Conservation (phyloP, 2,113 vertebrate genomes). For the Paraplagusia blochii region DNA sequence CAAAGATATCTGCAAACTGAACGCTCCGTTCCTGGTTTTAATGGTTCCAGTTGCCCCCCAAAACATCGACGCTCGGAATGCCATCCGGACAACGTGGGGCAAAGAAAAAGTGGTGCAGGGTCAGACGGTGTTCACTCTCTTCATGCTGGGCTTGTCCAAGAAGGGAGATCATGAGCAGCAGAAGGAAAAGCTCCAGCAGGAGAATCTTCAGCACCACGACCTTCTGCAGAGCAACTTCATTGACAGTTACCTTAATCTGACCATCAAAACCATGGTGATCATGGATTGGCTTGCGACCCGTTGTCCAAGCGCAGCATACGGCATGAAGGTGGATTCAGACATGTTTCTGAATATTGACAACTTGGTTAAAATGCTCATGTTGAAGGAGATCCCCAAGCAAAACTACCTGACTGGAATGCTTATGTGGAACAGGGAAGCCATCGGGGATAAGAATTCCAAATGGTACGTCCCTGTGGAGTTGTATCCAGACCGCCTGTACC, state of each 20-base stretch:
- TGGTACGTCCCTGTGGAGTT: constrained; percentile 90
- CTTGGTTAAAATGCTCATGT: constrained; percentile 85
- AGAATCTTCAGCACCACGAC: constrained; percentile 68
- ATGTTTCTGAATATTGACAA: constrained; percentile 94
- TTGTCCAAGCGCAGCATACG: constrained; percentile 77
- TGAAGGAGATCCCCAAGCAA: constrained; percentile 76
- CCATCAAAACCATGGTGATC: constrained; percentile 80
- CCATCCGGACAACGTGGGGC: constrained; percentile 77
- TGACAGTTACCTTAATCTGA: constrained; percentile 76
- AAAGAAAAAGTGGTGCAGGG: constrained; percentile 63
- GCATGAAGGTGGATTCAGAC: constrained; percentile 96
- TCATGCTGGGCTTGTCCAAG: constrained; percentile 61
- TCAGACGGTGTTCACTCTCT: constrained; percentile 55
- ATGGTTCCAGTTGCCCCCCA: constrained; percentile 67
- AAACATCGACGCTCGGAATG: constrained; percentile 30
- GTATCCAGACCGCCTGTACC: constrained; percentile 83
- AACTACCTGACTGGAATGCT: constrained; percentile 90
- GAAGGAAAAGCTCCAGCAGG: constrained; percentile 45
- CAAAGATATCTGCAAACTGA: constrained; percentile 45
- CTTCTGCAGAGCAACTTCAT: constrained; percentile 77
- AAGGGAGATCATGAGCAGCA: background rate
- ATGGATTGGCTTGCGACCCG: constrained; percentile 77
- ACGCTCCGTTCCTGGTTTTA: constrained; percentile 76
- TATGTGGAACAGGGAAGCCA: constrained; percentile 83
- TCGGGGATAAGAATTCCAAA: constrained; percentile 83